Evolutionary conservation across 1,140 invertebrate species (phyloP).

Genomic region (Pinna nobilis): DNA sequence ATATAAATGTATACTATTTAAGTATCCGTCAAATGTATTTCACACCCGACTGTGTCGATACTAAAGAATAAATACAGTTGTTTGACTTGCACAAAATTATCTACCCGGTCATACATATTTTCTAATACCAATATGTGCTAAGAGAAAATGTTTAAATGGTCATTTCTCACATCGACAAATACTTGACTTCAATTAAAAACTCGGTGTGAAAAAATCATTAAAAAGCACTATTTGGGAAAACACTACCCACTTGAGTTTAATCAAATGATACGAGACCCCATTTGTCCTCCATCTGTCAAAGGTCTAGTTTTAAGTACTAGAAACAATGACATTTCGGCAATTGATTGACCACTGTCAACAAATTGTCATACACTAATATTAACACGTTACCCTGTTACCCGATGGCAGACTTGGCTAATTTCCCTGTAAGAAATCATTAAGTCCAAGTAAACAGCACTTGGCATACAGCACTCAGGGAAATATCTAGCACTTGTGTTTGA

Average conservation of each 20-base stretch:
- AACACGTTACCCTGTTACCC: slow-evolving; percentile 35
- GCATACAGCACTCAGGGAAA: slow-evolving; percentile 26
- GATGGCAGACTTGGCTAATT: slow-evolving; percentile 36
- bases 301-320: background rate
- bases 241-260: background rate
- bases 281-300: background rate
- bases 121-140: background rate
- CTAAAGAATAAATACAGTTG: background rate
- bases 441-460: slow-evolving; percentile 33
- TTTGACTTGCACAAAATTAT: background rate
- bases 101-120: background rate
- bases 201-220: background rate
- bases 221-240: background rate
- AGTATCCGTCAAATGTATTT: too few species aligned
- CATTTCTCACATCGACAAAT: background rate
- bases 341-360: slow-evolving; percentile 31
- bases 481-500: slow-evolving; percentile 35
- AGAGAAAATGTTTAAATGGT: background rate
- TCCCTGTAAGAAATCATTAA: slow-evolving; percentile 29
- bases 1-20: background rate
- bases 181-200: background rate
- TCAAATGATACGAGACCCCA: background rate
- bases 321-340: slow-evolving; percentile 13
- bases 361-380: slow-evolving; percentile 22
- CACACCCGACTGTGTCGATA: too few species aligned